A percentile compares a stretch with the other conserved stretches of the same genome.
Evolutionary conservation across 2,113 vertebrate genomes (phyloP).

Genomic region (Motacilla alba): DNA sequence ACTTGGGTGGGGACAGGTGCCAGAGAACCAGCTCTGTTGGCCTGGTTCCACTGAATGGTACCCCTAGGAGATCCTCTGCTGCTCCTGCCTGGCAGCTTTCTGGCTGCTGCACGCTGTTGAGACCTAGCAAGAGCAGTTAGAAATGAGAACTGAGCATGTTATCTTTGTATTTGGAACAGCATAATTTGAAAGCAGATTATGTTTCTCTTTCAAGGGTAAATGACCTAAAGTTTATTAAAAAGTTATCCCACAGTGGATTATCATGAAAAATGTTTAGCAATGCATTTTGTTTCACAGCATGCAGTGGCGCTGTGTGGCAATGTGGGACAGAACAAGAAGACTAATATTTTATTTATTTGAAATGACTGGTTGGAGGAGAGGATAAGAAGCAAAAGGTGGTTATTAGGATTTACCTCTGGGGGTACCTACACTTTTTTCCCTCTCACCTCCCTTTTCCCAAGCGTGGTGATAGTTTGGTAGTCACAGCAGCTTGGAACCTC

Average conservation of each 20-base stretch:
- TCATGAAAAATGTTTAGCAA: neutral
- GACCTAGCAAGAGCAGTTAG: conserved; percentile 16
- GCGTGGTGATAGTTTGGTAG: neutral
- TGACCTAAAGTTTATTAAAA: conserved; percentile 45
- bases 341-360: neutral
- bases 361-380: neutral
- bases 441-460: neutral
- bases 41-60: neutral
- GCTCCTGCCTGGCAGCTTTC: conserved; percentile 4
- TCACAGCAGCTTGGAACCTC: neutral
- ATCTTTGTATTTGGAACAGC: conserved; percentile 42
- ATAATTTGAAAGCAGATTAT: conserved; percentile 53
- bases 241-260: conserved; percentile 30
- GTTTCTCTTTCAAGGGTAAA: conserved; percentile 53
- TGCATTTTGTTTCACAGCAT: neutral
- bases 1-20: neutral
- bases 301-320: neutral
- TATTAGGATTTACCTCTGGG: neutral
- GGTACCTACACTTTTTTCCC: neutral
- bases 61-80: neutral
- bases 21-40: neutral
- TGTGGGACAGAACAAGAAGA: neutral
- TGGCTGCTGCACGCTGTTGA: conserved; percentile 26
- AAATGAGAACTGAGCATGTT: conserved; percentile 33
- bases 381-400: neutral